These are phyloP conservation scores for Merluccius polli DNA, from an alignment of 2,797 vertebrate genomes.

Conservation along the genomic window DNA sequence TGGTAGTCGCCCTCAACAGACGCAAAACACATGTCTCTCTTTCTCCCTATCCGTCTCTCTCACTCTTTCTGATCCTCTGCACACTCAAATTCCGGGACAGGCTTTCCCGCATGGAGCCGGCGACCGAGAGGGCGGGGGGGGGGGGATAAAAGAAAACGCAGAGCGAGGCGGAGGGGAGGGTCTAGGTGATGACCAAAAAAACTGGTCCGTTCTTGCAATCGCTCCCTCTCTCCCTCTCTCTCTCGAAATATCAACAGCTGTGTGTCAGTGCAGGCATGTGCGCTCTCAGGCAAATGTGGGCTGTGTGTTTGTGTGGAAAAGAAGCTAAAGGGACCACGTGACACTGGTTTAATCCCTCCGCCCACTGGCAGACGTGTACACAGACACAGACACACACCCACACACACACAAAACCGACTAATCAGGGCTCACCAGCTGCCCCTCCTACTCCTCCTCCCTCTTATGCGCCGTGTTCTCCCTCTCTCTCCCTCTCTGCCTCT, in stretches of 20 bases:
- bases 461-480: not conserved
- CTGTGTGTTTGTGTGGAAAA: slow-evolving; percentile 62
- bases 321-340: slow-evolving; percentile 72
- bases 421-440: slow-evolving; percentile 56
- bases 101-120: slow-evolving; percentile 26
- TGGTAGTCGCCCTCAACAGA: slow-evolving; percentile 37
- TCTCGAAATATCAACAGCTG: slow-evolving; percentile 61
- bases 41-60: slow-evolving; percentile 9
- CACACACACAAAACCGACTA: slow-evolving; percentile 52
- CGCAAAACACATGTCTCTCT: slow-evolving; percentile 64
- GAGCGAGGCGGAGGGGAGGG: slow-evolving; percentile 21
- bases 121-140: not conserved
- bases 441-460: slow-evolving; percentile 39
- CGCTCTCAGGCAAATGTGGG: slow-evolving; percentile 44
- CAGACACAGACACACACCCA: slow-evolving; percentile 34
- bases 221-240: slow-evolving; percentile 28
- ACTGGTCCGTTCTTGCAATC: slow-evolving; percentile 33
- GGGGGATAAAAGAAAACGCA: slow-evolving; percentile 1
- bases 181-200: slow-evolving; percentile 19
- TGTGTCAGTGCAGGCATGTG: slow-evolving; percentile 21
- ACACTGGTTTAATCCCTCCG: slow-evolving; percentile 67
- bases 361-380: slow-evolving; percentile 51
- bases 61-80: not conserved
- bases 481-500: not conserved
- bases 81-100: slow-evolving; percentile 41